Percentiles rank a stretch among this genome's conserved stretches.
Evolutionary conservation across 2,113 vertebrate genomes (phyloP).

Genomic region (Patagioenas fasciata): DNA sequence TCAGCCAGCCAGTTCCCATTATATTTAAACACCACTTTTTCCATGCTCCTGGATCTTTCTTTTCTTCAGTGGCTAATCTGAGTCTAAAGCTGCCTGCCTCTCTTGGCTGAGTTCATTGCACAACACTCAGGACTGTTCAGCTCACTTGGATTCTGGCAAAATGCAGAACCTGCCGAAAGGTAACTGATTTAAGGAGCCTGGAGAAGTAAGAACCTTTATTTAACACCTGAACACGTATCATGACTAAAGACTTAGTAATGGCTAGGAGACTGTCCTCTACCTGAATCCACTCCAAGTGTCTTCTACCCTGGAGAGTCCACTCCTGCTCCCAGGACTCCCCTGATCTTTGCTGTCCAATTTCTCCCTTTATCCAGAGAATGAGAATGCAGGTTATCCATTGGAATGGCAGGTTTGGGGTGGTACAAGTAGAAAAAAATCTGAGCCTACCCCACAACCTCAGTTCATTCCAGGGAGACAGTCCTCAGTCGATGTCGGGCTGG

Average conservation of each 20-base stretch:
- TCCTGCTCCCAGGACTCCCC: neutral
- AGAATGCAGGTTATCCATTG: neutral
- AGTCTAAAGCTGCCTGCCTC: neutral
- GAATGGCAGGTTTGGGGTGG: neutral
- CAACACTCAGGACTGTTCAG: neutral
- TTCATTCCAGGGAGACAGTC: neutral
- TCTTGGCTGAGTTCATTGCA: neutral
- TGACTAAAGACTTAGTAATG: neutral
- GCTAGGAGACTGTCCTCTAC: neutral
- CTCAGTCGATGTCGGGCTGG: neutral
- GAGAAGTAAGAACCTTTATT: neutral
- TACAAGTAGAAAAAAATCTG: neutral
- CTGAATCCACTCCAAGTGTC: neutral
- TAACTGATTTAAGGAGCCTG: neutral
- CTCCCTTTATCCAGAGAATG: neutral
- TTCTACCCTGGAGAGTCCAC: neutral
- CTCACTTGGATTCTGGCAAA: neutral
- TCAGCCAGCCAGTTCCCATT: neutral
- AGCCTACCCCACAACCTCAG: neutral
- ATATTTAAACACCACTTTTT: neutral
- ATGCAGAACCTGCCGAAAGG: neutral
- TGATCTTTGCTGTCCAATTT: neutral
- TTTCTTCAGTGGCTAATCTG: neutral
- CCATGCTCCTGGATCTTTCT: neutral
- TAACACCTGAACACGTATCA: neutral